Percentiles rank a stretch among this genome's conserved stretches.
phyloP scores from a whole-genome alignment of 2,113 vertebrate genomes.

The Ivindomyrus marchei region DNA sequence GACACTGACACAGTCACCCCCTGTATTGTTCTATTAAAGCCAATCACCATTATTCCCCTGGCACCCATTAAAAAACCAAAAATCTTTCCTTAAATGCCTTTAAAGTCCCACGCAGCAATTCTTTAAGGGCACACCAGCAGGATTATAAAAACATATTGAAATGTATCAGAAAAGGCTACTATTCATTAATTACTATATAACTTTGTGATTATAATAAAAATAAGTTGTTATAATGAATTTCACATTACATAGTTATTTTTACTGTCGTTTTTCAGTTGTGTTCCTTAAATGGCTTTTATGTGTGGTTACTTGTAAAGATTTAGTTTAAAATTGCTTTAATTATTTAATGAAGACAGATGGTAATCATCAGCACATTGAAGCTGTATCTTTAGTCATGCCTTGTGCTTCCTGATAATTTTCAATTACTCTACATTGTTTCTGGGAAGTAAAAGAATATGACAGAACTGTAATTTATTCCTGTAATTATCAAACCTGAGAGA shows the following conservation, averaged over 20 bases:
- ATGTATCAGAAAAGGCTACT: background rate
- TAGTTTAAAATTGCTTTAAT: background rate
- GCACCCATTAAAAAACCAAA: constrained; percentile 35
- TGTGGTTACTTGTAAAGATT: background rate
- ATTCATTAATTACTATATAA: background rate
- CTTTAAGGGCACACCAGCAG: background rate
- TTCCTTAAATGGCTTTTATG: background rate
- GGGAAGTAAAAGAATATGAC: background rate
- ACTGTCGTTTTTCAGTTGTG: background rate
- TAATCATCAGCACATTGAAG: background rate
- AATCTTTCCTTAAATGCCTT: background rate
- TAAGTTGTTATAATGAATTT: background rate
- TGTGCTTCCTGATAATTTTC: background rate
- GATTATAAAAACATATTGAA: background rate
- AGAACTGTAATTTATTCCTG: background rate
- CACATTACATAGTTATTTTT: background rate
- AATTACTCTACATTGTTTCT: background rate
- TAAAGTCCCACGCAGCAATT: background rate
- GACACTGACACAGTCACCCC: constrained; percentile 51
- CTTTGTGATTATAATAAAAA: background rate
- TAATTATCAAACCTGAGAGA: background rate
- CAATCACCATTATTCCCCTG: constrained; percentile 60
- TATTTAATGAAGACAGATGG: background rate
- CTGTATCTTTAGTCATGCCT: background rate
- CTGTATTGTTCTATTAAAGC: constrained; percentile 61